These are phyloP conservation scores for Metopolophium dirhodum DNA, from an alignment of 1,140 invertebrate species.

Conservation along the genomic window DNA sequence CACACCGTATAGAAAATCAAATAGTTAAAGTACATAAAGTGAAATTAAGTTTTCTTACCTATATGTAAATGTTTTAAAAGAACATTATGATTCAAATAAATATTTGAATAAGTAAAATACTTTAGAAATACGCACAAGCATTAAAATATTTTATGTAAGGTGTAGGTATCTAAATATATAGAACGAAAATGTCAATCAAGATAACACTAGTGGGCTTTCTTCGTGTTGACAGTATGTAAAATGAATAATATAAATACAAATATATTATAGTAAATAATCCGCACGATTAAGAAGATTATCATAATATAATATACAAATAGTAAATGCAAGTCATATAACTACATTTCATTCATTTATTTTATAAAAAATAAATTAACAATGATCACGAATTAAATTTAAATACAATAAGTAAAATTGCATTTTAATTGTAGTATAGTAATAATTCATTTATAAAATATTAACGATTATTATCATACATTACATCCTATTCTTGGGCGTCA, in stretches of 20 bases:
- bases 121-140: not conserved
- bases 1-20: too few relatives aligned
- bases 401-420: not conserved
- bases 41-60: not conserved
- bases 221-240: not conserved
- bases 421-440: not conserved
- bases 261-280: not conserved
- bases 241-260: not conserved
- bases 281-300: not conserved
- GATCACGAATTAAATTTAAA: constrained; percentile 19
- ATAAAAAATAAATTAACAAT: not conserved
- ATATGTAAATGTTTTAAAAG: not conserved
- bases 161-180: not conserved
- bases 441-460: not conserved
- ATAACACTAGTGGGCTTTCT: constrained; percentile 24
- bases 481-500: not conserved
- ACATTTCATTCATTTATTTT: not conserved
- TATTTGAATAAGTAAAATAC: not conserved
- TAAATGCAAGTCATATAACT: not conserved
- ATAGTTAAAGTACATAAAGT: too few relatives aligned
- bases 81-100: not conserved
- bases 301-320: not conserved
- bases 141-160: not conserved
- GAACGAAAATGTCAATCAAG: not conserved
- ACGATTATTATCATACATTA: not conserved